A percentile compares a stretch with the other conserved stretches of the same genome.
These are phyloP conservation scores for Myripristis jacobus DNA, from an alignment of 2,797 vertebrate species.

Conservation along the genomic window DNA sequence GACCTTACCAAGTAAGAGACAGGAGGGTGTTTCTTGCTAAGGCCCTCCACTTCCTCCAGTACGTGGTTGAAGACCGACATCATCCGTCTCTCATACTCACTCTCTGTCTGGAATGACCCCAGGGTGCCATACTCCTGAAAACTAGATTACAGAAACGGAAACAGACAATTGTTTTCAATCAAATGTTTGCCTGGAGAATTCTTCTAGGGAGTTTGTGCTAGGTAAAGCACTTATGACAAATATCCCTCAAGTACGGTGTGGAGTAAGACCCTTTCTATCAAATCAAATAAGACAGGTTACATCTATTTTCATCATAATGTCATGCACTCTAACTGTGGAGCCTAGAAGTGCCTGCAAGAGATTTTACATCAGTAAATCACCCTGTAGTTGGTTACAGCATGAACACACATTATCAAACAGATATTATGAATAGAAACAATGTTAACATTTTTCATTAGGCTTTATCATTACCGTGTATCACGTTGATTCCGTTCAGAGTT, in stretches of 20 bases:
- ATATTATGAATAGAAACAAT: slow-evolving; percentile 4
- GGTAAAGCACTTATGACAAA: slow-evolving; percentile 1
- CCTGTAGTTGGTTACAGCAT: background rate
- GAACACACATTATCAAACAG: background rate
- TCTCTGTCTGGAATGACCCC: slow-evolving; percentile 90
- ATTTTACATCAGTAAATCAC: background rate
- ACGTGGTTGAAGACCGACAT: slow-evolving; percentile 93
- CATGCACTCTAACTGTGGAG: background rate
- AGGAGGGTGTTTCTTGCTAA: slow-evolving; percentile 94
- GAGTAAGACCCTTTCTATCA: background rate
- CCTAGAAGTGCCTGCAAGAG: background rate
- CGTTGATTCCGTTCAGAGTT: background rate
- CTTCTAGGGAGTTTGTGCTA: slow-evolving; percentile 1
- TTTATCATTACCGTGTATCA: background rate
- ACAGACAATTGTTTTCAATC: slow-evolving; percentile 23
- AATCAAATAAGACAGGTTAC: slow-evolving; percentile 13
- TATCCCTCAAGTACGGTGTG: background rate
- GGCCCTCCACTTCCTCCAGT: slow-evolving; percentile 93
- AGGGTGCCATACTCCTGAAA: slow-evolving; percentile 92
- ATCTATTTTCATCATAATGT: slow-evolving; percentile 9
- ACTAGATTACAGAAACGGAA: slow-evolving; percentile 75
- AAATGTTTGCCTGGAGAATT: slow-evolving; percentile 3
- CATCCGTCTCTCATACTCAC: slow-evolving; percentile 95
- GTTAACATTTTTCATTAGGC: background rate
- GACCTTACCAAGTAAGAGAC: slow-evolving; percentile 93